Percentiles rank a stretch among this genome's conserved stretches.
phyloP scores from a whole-genome alignment of 2,113 vertebrate species.

The Talpa occidentalis region DNA sequence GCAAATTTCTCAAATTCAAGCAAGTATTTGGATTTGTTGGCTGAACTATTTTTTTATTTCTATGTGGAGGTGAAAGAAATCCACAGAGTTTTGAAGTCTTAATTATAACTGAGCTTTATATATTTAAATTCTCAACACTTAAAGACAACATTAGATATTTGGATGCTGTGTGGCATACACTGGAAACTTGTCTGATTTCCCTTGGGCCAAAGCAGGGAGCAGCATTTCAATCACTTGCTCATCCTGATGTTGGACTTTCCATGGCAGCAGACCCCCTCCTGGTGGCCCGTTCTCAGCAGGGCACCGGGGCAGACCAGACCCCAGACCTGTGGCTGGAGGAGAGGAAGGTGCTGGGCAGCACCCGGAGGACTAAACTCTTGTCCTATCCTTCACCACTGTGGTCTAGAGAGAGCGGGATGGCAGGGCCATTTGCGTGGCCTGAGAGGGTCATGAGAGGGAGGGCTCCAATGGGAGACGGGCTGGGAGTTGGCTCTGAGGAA shows the following conservation, averaged over 20 bases:
- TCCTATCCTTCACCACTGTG: background rate
- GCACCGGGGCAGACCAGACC: background rate
- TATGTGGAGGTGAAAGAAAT: background rate
- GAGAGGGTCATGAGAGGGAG: background rate
- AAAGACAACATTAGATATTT: conserved; percentile 47
- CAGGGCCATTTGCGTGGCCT: background rate
- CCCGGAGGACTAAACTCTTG: background rate
- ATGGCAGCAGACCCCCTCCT: background rate
- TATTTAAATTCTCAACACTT: conserved; percentile 63
- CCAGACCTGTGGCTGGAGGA: background rate
- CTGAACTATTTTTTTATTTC: background rate
- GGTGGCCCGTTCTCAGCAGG: background rate
- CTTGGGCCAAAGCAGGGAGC: background rate
- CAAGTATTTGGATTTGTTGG: conserved; percentile 52
- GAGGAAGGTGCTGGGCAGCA: background rate
- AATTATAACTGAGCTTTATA: conserved; percentile 48
- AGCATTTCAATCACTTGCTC: conserved; percentile 45
- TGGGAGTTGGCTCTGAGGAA: background rate
- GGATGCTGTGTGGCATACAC: background rate
- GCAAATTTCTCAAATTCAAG: conserved; percentile 64
- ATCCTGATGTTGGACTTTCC: background rate
- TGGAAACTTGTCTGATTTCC: conserved; percentile 47
- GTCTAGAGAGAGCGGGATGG: conserved; percentile 28
- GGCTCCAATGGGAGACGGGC: background rate
- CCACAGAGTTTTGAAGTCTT: conserved; percentile 58